These are phyloP conservation scores for Lithobates pipiens DNA, from an alignment of 2,797 vertebrate genomes.

Conservation along the genomic window DNA sequence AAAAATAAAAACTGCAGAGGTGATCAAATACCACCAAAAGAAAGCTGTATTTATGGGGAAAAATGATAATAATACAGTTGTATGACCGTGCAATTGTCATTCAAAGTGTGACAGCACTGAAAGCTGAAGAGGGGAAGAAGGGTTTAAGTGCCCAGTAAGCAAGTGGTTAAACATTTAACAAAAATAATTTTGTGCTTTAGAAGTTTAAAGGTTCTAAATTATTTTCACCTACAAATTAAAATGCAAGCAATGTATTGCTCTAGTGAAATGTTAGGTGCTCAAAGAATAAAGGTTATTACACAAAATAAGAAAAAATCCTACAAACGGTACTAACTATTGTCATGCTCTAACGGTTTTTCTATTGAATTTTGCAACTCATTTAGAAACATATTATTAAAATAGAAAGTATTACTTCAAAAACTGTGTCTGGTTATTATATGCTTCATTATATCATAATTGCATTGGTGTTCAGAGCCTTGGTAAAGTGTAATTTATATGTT, in stretches of 20 bases:
- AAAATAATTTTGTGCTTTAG: background rate
- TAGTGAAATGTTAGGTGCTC: background rate
- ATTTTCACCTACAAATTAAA: background rate
- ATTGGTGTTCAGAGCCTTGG: conserved; percentile 38
- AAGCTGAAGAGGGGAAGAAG: too few relatives aligned
- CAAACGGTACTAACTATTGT: conserved; percentile 33
- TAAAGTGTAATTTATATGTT: conserved; percentile 59
- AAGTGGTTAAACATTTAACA: too few relatives aligned
- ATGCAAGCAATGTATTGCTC: background rate
- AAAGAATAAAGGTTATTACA: background rate
- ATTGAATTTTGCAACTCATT: conserved; percentile 49
- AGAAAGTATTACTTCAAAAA: conserved; percentile 43
- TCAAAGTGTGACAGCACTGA: too few relatives aligned
- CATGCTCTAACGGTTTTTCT: conserved; percentile 39
- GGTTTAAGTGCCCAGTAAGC: too few relatives aligned
- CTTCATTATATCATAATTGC: conserved; percentile 58
- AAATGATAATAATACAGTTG: too few relatives aligned
- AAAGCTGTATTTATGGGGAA: too few relatives aligned
- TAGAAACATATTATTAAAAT: conserved; percentile 38
- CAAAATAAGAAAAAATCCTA: conserved; percentile 28
- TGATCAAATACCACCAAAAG: too few relatives aligned
- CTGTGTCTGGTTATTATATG: conserved; percentile 54
- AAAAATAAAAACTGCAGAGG: too few relatives aligned
- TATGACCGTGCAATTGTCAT: too few relatives aligned
- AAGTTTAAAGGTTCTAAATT: background rate